Evolutionary conservation across 2,113 vertebrate species (phyloP).

Genomic region (Pelmatolapia mariae): DNA sequence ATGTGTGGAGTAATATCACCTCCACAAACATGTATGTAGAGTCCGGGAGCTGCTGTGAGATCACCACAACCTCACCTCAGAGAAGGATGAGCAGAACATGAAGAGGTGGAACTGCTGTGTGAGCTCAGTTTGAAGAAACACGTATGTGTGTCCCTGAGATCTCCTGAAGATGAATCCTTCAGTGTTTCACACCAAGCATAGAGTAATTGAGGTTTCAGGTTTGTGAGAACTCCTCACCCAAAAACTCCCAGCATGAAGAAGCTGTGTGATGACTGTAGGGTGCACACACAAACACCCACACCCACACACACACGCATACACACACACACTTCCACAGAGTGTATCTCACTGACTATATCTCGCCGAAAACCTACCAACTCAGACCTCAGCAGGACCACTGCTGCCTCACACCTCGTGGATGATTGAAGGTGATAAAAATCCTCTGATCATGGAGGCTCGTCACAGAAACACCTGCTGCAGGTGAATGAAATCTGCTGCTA

Average conservation of each 20-base stretch:
- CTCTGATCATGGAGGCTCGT: neutral
- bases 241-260: neutral
- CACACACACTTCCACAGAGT: neutral
- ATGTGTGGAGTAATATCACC: neutral
- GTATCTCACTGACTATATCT: neutral
- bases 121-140: neutral
- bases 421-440: neutral
- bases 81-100: neutral
- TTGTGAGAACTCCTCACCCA: neutral
- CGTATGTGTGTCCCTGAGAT: neutral
- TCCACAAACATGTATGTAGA: neutral
- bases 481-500: neutral
- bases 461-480: neutral
- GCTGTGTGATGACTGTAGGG: neutral
- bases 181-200: neutral
- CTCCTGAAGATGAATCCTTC: neutral
- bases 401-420: neutral
- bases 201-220: neutral
- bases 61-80: neutral
- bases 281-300: neutral
- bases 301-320: neutral
- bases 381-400: neutral
- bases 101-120: neutral
- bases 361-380: neutral
- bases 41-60: neutral